These are phyloP conservation scores for Tolmerus cingulatus DNA, from an alignment of 2,888 invertebrate species.

Conservation along the genomic window DNA sequence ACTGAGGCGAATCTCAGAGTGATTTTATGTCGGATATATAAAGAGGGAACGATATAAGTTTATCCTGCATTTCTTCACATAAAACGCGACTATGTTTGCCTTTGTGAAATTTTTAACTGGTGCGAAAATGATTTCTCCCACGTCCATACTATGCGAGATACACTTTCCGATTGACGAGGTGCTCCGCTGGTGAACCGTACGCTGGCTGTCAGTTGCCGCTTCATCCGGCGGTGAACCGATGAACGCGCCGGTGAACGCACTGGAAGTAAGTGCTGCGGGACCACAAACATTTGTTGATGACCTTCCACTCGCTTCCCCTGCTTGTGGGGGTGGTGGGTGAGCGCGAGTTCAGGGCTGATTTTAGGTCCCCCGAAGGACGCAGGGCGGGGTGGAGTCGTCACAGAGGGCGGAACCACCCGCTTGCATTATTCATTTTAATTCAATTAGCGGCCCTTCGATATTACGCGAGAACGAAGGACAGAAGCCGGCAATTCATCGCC, in stretches of 20 bases:
- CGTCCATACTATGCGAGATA: conserved; percentile 67
- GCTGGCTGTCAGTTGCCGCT: not conserved
- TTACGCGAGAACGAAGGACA: not conserved
- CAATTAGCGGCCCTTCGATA: not conserved
- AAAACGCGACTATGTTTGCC: conserved; percentile 46
- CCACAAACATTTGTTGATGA: not conserved
- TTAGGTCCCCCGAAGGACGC: not conserved
- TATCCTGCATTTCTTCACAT: conserved; percentile 49
- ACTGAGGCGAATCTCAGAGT: not conserved
- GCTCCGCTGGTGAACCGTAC: not conserved
- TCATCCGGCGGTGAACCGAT: not conserved
- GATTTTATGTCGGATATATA: conserved; percentile 44
- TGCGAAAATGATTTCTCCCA: conserved; percentile 24
- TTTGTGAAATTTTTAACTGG: conserved; percentile 45
- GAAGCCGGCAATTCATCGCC: not conserved
- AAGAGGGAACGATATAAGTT: conserved; percentile 48
- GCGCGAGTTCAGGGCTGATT: not conserved
- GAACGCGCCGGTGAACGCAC: not conserved
- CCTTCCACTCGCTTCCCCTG: not conserved
- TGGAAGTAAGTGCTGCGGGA: not conserved
- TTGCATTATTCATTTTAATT: not conserved
- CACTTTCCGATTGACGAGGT: conserved; percentile 69
- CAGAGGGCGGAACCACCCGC: not conserved
- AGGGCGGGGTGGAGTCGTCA: not conserved
- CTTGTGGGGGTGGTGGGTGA: not conserved